Percentiles rank a stretch among this genome's conserved stretches.
Evolutionary conservation across 2,113 vertebrate species (phyloP).

Genomic region (Notarius lentiginosus): DNA sequence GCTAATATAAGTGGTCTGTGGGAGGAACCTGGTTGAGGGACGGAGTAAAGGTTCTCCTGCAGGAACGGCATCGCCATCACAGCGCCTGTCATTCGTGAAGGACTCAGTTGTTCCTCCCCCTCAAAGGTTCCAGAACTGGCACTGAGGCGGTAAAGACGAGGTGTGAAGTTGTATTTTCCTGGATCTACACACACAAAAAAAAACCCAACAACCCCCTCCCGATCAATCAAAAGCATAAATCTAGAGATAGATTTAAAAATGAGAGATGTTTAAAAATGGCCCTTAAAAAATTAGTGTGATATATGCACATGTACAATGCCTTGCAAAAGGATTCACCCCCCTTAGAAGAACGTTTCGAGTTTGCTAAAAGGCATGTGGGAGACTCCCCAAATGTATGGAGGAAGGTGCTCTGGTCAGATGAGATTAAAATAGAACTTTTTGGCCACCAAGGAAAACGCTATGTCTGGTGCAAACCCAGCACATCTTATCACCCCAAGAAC

Average conservation of each 20-base stretch:
- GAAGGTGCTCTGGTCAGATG: too few relatives aligned
- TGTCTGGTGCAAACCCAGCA: too few relatives aligned
- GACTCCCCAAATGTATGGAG: too few relatives aligned
- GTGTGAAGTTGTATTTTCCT: slow-evolving; percentile 78
- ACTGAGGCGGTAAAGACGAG: slow-evolving; percentile 71
- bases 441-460: too few relatives aligned
- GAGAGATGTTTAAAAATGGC: background rate
- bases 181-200: slow-evolving; percentile 68
- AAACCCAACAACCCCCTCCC: too few relatives aligned
- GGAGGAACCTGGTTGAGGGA: slow-evolving; percentile 71
- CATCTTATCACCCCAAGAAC: too few relatives aligned
- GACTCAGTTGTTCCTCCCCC: slow-evolving; percentile 69
- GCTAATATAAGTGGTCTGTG: background rate
- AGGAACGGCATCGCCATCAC: slow-evolving; percentile 77
- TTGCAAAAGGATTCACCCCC: too few relatives aligned
- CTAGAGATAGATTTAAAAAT: too few relatives aligned
- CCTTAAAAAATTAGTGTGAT: background rate
- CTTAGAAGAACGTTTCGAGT: too few relatives aligned
- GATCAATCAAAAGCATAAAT: background rate
- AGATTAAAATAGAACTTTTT: too few relatives aligned
- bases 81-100: slow-evolving; percentile 61
- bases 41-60: slow-evolving; percentile 75
- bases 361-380: too few relatives aligned
- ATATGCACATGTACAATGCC: background rate
- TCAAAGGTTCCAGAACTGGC: slow-evolving; percentile 71